Conservation (phyloP, 2,113 vertebrate genomes). For the Alethe castanea region DNA sequence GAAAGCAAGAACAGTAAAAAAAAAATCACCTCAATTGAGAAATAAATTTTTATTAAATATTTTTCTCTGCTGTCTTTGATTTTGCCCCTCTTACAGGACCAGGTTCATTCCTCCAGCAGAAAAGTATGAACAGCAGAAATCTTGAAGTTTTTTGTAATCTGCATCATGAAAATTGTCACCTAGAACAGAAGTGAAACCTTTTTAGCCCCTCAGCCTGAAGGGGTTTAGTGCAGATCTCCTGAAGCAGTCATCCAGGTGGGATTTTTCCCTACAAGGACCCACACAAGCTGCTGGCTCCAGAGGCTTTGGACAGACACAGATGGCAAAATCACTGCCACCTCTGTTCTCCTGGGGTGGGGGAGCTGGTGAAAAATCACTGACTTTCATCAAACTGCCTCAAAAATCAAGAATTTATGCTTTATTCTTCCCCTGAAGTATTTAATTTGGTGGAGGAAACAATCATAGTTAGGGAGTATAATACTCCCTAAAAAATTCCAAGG, state of each 20-base stretch:
- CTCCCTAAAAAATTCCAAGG: background rate
- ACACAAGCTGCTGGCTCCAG: accelerated
- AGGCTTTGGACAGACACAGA: background rate
- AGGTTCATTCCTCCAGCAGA: background rate
- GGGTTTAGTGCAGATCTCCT: background rate
- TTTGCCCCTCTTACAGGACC: background rate
- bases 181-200: background rate
- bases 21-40: background rate
- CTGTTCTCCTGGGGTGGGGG: background rate
- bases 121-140: background rate
- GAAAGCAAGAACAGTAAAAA: background rate
- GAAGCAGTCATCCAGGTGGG: background rate
- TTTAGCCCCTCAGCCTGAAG: background rate
- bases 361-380: background rate
- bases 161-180: background rate
- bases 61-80: background rate
- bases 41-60: background rate
- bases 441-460: background rate
- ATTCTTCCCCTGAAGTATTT: background rate
- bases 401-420: background rate
- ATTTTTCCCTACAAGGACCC: background rate
- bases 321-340: accelerated
- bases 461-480: background rate
- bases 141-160: background rate
- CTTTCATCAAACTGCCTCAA: background rate